Evolutionary conservation across 1,140 invertebrate species (phyloP), one percentile per base, ranked within the genome.

Genomic region (Macrobrachium nipponense): DNA sequence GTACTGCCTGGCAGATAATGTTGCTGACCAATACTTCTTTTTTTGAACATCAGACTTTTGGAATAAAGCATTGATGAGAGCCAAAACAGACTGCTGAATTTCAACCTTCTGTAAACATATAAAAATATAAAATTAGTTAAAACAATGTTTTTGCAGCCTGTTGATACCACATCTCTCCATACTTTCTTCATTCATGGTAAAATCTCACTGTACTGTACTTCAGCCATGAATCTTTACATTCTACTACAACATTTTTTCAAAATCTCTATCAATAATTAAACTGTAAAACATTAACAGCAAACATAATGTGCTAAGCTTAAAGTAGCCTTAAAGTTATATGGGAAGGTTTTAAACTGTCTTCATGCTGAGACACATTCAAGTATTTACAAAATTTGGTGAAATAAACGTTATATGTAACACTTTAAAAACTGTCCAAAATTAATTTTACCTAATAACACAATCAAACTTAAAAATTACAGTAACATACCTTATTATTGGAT

Each of bases 21-120:
- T 96, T 11, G 93, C 93, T 64, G 95, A 51, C 94, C 89, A 97
- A 94, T 8, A 93, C 93, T 90, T 94, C 94, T 78, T 95, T 93
- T 89, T 97, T 96, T 0, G 92, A 90, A 93, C 90, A 90, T 98
- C 96, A n/a, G 97, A 96, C 92, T 97, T 97, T 58, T 95, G 92
- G 89, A 98, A 95, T 72, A 99, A 92, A 18, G 97, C 97, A 93
- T 99, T 99, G 59, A 99, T 96, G 5, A 99, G 91, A 15, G 97
- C 97, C 88, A 99, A 95, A 3, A 96, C 95, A 92, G 98, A 98
- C 91, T 98, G 97, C 89, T 98, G 97, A 88, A 98, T 96, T 51
- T 96, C 95, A 86, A 90, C 12, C 93, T 93, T 76, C 78, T 86
- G 60, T 14, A 59, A 44, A 23, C 2, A 68, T 1, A 27, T 73